Percentiles rank a stretch among this genome's conserved stretches.
Conservation (phyloP, 1,140 invertebrate species). For the Chironomus striatipennis region DNA sequence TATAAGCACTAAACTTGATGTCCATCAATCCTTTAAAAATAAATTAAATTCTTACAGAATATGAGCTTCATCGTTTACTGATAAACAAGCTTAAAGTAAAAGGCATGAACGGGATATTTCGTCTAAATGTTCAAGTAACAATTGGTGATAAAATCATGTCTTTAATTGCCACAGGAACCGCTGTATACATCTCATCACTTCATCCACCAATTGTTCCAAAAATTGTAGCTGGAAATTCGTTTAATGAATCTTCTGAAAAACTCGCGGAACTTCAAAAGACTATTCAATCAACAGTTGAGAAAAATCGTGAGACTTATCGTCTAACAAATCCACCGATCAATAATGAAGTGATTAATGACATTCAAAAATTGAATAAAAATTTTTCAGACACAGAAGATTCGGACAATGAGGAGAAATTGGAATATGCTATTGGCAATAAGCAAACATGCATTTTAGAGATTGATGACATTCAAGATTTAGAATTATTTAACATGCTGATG, state of each 20-base stretch:
- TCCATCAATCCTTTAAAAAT: no score
- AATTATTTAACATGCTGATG: conserved; percentile 67
- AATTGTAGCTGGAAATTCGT: conserved; percentile 53
- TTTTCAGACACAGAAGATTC: conserved; percentile 57
- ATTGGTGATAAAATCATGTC: conserved; percentile 82
- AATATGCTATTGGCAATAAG: conserved; percentile 69
- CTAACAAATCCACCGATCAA: conserved; percentile 40
- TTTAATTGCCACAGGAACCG: conserved; percentile 82
- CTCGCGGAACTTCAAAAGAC: conserved; percentile 54
- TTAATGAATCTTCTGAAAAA: conserved; percentile 51
- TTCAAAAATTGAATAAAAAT: conserved; percentile 1
- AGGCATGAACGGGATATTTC: conserved; percentile 90
- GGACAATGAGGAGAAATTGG: conserved; percentile 65
- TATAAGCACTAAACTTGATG: no score
- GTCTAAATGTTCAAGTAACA: conserved; percentile 71
- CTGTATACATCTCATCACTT: conserved; percentile 62
- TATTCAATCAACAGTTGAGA: conserved; percentile 55
- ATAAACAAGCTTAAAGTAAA: conserved; percentile 86
- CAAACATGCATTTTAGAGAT: conserved; percentile 79
- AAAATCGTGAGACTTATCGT: conserved; percentile 60
- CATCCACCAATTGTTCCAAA: conserved; percentile 61
- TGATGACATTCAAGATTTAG: conserved; percentile 79
- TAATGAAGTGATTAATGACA: conserved; percentile 29
- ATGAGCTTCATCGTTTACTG: conserved; percentile 85
- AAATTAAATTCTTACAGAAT: conserved; percentile 64